Conservation (phyloP, 1,140 invertebrate species). For the Myzus persicae region DNA sequence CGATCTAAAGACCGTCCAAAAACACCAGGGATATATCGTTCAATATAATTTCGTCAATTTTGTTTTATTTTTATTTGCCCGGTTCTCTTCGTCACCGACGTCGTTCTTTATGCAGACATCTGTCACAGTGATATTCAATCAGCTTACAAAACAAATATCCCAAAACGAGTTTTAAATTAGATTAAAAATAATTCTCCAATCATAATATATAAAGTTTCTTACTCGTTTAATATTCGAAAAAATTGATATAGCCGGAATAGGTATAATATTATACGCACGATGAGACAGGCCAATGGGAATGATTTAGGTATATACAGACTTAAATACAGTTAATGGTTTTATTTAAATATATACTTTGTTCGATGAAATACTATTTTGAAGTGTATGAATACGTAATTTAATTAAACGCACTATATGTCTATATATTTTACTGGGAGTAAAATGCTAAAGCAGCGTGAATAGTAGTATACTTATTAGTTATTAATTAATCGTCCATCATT, state of each 20-base stretch:
- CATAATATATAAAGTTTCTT: not conserved
- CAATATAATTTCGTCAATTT: not conserved
- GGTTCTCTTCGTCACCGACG: not conserved
- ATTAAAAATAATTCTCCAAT: not conserved
- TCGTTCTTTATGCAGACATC: not conserved
- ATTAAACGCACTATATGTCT: not conserved
- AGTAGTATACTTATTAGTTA: not conserved
- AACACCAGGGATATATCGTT: slow-evolving; percentile 7
- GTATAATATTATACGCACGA: not conserved
- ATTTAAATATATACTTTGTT: not conserved
- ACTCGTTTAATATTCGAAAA: not conserved
- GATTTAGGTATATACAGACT: too few relatives aligned
- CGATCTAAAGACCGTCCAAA: not conserved
- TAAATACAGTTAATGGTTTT: not conserved
- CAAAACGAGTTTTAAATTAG: slow-evolving; percentile 40
- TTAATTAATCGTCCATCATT: too few relatives aligned
- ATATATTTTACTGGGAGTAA: not conserved
- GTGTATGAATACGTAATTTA: not conserved
- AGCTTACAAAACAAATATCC: not conserved
- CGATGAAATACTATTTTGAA: not conserved
- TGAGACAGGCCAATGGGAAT: not conserved
- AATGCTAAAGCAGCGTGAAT: not conserved
- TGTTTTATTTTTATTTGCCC: not conserved
- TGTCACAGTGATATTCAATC: slow-evolving; percentile 6
- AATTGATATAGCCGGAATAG: not conserved